A percentile compares a stretch with the other conserved stretches of the same genome.
Conservation (phyloP, 2,113 vertebrate species). For the Rhineura floridana region DNA sequence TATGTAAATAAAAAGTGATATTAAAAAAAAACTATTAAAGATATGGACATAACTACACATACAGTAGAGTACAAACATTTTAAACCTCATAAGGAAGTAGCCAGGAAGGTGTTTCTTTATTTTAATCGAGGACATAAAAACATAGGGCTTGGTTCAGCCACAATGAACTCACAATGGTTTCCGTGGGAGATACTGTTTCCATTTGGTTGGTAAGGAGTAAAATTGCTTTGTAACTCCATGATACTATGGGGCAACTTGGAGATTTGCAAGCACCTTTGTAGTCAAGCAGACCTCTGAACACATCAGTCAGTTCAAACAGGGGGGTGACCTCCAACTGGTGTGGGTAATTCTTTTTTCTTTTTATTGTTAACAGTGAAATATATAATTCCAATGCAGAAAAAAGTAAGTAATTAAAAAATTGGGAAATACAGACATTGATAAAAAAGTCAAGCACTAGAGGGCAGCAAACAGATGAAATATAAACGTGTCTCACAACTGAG, state of each 20-base stretch:
- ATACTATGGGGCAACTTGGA: background rate
- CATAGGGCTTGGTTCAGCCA: background rate
- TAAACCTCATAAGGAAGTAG: constrained; percentile 24
- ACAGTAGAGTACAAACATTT: constrained; percentile 27
- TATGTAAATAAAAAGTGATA: constrained; percentile 37
- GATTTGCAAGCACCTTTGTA: background rate
- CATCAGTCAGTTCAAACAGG: background rate
- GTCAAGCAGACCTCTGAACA: background rate
- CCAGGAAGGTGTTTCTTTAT: background rate
- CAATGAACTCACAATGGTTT: background rate
- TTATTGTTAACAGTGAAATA: background rate
- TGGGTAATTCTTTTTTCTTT: background rate
- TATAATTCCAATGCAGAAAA: background rate
- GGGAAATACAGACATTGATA: background rate
- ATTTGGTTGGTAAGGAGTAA: background rate
- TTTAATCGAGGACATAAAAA: background rate
- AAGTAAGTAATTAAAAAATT: background rate
- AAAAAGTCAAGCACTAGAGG: background rate
- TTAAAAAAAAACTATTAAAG: constrained; percentile 26
- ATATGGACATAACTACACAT: constrained; percentile 15
- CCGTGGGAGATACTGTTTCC: background rate
- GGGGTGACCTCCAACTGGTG: background rate
- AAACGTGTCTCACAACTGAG: rapidly evolving
- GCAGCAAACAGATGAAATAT: background rate
- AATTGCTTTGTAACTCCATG: background rate